phyloP scores from a whole-genome alignment of 2,113 vertebrate genomes.

The Silurus glanis region DNA sequence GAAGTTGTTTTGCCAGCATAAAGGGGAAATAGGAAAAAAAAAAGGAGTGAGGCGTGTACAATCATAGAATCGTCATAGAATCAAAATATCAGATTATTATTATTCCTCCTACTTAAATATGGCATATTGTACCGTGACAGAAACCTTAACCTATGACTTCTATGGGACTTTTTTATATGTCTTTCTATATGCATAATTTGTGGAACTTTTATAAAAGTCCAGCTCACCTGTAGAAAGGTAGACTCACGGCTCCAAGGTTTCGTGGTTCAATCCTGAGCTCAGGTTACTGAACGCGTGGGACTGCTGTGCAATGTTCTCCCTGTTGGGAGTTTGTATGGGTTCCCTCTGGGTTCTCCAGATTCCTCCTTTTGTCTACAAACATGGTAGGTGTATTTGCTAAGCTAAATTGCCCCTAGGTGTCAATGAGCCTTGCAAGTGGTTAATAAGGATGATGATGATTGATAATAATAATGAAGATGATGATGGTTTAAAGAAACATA shows the following conservation, averaged over 20 bases:
- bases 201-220: not conserved
- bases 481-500: not conserved
- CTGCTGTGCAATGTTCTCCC: not conserved
- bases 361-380: not conserved
- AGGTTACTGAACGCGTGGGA: not conserved
- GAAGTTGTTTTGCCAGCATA: conserved; percentile 5
- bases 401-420: not conserved
- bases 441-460: not conserved
- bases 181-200: not conserved
- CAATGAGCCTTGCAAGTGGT: not conserved
- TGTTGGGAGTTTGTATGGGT: not conserved
- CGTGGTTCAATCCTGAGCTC: not conserved
- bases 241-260: not conserved
- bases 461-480: not conserved
- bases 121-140: not conserved
- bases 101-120: conserved; percentile 32
- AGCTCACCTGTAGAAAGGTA: not conserved
- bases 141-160: not conserved
- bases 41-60: conserved; percentile 66
- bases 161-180: not conserved
- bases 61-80: conserved; percentile 57
- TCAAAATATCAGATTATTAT: conserved; percentile 27
- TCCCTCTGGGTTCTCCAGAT: not conserved
- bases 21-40: not conserved
- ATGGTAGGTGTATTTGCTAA: not conserved